These are phyloP conservation scores for Centropus bengalensis DNA, from an alignment of 2,113 vertebrate species.

Conservation along the genomic window DNA sequence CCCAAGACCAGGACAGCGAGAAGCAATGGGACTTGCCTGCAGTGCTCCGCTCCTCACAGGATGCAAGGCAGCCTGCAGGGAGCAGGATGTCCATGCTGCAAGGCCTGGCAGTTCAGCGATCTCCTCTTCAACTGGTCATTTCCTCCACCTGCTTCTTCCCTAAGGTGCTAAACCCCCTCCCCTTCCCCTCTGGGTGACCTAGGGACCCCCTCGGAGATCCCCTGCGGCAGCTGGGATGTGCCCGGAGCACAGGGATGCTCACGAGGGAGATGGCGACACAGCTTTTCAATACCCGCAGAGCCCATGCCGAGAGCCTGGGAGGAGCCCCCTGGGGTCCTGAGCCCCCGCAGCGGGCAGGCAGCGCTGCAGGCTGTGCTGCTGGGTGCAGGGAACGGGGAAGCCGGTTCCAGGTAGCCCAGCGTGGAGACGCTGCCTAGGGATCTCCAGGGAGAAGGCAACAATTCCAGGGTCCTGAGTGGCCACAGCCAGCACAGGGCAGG, in stretches of 20 bases:
- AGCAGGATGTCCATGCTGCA: not conserved
- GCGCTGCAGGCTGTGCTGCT: not conserved
- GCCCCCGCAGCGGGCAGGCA: accelerated
- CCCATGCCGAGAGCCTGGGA: not conserved
- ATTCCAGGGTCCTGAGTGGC: not conserved
- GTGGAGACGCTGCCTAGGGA: not conserved
- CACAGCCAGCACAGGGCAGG: accelerated
- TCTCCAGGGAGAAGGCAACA: not conserved
- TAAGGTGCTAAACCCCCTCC: not conserved
- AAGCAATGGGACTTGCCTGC: not conserved
- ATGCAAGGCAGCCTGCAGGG: not conserved
- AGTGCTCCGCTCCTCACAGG: accelerated
- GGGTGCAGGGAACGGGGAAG: not conserved
- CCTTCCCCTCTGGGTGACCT: not conserved
- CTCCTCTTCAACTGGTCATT: accelerated
- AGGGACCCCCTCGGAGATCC: accelerated
- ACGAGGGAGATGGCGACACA: not conserved
- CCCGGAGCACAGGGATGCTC: accelerated
- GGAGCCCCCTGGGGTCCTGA: accelerated
- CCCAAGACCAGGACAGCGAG: not conserved
- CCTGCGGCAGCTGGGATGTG: not conserved
- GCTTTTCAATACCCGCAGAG: not conserved
- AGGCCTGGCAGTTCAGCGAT: not conserved
- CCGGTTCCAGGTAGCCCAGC: not conserved
- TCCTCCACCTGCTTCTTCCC: not conserved